Base-by-base conservation (phyloP, 2,888 invertebrate species). In the Luffia ferchaultella region DNA sequence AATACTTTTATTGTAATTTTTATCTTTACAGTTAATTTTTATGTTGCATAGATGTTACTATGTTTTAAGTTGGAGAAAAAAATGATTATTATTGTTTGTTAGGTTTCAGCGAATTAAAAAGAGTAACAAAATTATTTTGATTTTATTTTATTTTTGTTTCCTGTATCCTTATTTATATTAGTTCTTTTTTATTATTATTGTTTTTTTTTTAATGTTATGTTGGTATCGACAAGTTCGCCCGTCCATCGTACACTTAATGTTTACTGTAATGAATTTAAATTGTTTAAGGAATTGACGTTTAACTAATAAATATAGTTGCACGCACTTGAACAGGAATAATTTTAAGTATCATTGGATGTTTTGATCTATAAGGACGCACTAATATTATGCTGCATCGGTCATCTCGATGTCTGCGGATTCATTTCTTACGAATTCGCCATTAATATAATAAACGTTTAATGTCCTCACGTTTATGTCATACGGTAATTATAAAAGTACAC, bases 41-140 rank as follows among this genome's bases (percentile, higher is more conserved):
- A 83, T 85, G 82, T 85, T 85, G 78, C 83, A 80, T 85, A 85
- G 80, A 85, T 85, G 85, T 85, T 85, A 84, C 83, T 84, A 84
- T 83, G 84, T 84, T 84, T 80, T 85, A 82, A 79, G 82, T 66
- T 73, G 72, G 75, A 73, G 68, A 12, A 30, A 76, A 75, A 78
- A 73, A 70, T 73, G 71, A 73, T 73, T 76, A 82, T 80, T 80
- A 84, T 85, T 84, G 83, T 85, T 85, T 84, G 84, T 85, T 85
- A 84, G 83, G 76, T 85, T 83, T 84, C 83, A 76, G 80, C 80
- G 72, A 84, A 84, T 83, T 84, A 83, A 85, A 84, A 67, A 78
- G 78, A 74, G 78, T 83, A 84, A 80, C 78, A 78, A 83, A 82
- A 78, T 76, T 68, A 64, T 71, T 68, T 63, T 70, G 70, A 48